Evolutionary conservation across 2,113 vertebrate genomes (phyloP).

Genomic region (Sclerurus mexicanus): DNA sequence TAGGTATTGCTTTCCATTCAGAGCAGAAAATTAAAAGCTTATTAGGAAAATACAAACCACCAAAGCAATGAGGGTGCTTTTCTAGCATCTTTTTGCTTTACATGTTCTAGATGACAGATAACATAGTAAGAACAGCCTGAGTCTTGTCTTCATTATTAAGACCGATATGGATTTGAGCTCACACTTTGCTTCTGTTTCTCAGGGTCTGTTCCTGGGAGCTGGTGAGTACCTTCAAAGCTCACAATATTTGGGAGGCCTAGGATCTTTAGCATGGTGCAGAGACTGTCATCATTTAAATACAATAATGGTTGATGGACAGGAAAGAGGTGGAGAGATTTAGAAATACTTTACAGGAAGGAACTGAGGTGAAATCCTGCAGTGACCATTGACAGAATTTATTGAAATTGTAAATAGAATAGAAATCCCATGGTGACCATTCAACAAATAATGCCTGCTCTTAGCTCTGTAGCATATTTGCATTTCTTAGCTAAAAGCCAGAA

Average conservation of each 20-base stretch:
- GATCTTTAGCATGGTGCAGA: neutral
- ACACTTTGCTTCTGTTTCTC: neutral
- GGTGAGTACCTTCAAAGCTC: neutral
- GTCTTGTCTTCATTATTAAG: neutral
- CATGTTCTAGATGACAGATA: neutral
- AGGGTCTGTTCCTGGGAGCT: neutral
- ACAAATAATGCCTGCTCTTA: neutral
- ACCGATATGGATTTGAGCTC: neutral
- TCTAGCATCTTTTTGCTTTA: neutral
- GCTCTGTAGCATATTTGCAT: neutral
- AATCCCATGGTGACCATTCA: neutral
- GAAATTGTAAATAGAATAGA: neutral
- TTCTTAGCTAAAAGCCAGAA: conserved; percentile 9
- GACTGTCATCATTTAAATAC: neutral
- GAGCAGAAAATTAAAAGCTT: conserved; percentile 19
- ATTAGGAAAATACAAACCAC: neutral
- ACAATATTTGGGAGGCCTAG: neutral
- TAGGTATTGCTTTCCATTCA: neutral
- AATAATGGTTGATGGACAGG: neutral
- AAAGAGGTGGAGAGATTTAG: neutral
- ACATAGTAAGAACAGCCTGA: neutral
- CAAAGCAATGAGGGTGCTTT: neutral
- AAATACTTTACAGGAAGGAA: neutral
- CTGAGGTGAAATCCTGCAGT: neutral
- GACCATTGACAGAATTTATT: neutral